Evolutionary conservation across 2,797 vertebrate genomes (phyloP).

Genomic region (Pagetopsis macropterus): DNA sequence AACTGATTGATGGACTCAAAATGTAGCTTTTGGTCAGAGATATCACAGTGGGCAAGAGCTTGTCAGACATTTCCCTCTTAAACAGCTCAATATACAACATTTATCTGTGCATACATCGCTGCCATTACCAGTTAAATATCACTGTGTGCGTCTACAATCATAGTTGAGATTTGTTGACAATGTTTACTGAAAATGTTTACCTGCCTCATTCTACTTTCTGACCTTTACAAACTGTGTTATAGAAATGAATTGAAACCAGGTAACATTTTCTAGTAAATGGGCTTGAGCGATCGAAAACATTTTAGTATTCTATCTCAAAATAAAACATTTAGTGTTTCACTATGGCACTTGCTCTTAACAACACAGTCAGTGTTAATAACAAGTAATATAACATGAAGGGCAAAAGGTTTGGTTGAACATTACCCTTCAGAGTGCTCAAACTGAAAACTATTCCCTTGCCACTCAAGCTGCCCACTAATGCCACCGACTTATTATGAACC

Average conservation of each 20-base stretch:
- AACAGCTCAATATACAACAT: not conserved
- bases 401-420: not conserved
- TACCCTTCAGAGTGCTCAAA: not conserved
- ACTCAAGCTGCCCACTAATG: not conserved
- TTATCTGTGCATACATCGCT: not conserved
- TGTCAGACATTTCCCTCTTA: not conserved
- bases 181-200: not conserved
- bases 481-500: slow-evolving; percentile 1
- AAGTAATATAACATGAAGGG: not conserved
- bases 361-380: not conserved
- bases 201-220: not conserved
- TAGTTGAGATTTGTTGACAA: not conserved
- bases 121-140: not conserved
- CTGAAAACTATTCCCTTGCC: not conserved
- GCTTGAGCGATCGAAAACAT: not conserved
- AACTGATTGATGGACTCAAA: not conserved
- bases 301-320: not conserved
- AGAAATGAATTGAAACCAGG: not conserved
- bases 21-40: not conserved
- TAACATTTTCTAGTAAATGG: not conserved
- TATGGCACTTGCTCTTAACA: not conserved
- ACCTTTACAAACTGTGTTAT: not conserved
- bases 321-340: not conserved
- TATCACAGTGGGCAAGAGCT: not conserved
- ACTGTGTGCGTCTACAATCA: not conserved